Evolutionary conservation across 23 tunicate genomes (phyloP).

Genomic region (Ascidia mentula): DNA sequence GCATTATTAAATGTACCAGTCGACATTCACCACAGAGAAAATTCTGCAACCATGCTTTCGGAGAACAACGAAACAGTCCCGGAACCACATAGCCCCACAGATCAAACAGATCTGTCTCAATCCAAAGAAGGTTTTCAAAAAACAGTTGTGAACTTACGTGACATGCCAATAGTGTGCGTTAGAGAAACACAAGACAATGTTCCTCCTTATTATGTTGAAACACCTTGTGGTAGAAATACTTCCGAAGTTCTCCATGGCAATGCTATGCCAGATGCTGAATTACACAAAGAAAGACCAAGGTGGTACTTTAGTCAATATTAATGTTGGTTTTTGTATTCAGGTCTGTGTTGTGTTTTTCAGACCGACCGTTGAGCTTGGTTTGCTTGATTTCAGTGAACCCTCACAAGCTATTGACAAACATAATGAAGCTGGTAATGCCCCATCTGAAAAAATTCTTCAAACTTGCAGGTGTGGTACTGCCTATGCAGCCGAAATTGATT

Average conservation of each 20-base stretch:
- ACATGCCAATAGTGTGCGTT: slow-evolving; percentile 56
- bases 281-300: too few relatives aligned
- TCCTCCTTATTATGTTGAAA: slow-evolving; percentile 47
- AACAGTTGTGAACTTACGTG: slow-evolving; percentile 9
- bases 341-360: background rate
- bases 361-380: slow-evolving; percentile 43
- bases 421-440: background rate
- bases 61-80: background rate
- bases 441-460: slow-evolving; percentile 15
- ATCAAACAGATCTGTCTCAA: too few relatives aligned
- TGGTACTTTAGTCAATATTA: too few relatives aligned
- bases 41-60: background rate
- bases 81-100: background rate
- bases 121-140: background rate
- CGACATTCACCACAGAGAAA: background rate
- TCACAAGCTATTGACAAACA: slow-evolving; percentile 10
- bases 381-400: slow-evolving; percentile 59
- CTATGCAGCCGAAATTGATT: too few relatives aligned
- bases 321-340: background rate
- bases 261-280: background rate
- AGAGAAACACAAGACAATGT: slow-evolving; percentile 36
- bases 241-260: background rate
- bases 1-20: background rate
- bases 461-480: slow-evolving; percentile 51
- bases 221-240: slow-evolving; percentile 11